Evolutionary conservation across 2,888 invertebrate species (phyloP), one percentile per base, ranked within the genome.

Genomic region (Athetis lepigone): DNA sequence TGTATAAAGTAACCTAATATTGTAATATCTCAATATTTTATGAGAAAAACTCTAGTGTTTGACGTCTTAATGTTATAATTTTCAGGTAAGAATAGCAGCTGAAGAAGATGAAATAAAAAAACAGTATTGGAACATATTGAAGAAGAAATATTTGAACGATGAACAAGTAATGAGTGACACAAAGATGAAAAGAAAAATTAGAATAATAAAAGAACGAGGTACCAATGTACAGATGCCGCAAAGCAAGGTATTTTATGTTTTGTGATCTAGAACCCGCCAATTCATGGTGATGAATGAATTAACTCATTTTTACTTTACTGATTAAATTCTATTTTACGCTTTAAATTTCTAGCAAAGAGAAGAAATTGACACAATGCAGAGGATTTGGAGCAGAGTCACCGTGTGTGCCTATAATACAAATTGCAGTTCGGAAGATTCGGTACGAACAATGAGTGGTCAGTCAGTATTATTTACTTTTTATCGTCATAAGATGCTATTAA

Each of bases 61-160:
- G 21, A 58, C 16, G 54, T 1, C 29, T 43, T 51, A 29, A 29
- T 33, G 40, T 55, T 43, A n/a, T 21, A 8, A 40, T 57, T 75
- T 87, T 66, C 68, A 95, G 94, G 86, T 94, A 7, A 83, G 86
- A 4, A 90, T 93, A 60, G 91, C 93, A 40, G 92, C 92, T 0
- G 91, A 92, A 84, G 94, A 94, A 85, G 94, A 94, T 63, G 92
- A 93, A 85, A 91, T 94, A 42, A 95, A 94, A 60, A 93, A 91
- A 58, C 89, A 92, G 58, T 95, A 94, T 77, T 94, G 94, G 94
- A 88, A 88, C 46, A 89, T 92, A 65, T 62, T 95, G 39, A 94
- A 94, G 78, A 89, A 85, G 36, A 92, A 93, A 81, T 94, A 93
- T 81, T 79, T 90, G 37, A 81, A 79, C 43, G 78, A 90, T 18